Evolutionary conservation across 2,797 vertebrate species (phyloP).

Genomic region (Meda fulgida): DNA sequence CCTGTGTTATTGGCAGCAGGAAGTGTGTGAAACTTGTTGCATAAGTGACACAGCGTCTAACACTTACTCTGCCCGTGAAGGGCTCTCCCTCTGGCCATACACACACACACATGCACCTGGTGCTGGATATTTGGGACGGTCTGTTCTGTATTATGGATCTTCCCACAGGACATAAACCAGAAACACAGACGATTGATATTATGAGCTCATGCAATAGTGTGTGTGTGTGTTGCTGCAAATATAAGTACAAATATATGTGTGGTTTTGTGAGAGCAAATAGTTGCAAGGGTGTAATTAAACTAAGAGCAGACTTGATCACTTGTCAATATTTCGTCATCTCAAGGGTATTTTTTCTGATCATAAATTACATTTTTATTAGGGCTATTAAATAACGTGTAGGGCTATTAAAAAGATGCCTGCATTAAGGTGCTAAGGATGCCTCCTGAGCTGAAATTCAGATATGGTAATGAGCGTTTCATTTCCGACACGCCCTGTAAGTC

Average conservation of each 20-base stretch:
- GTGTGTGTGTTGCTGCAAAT: background rate
- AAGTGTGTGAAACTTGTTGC: conserved; percentile 49
- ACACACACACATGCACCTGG: conserved; percentile 25
- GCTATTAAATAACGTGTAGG: background rate
- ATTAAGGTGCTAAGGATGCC: background rate
- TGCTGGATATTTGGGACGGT: conserved; percentile 22
- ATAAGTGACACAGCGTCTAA: conserved; percentile 54
- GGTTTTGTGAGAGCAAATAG: conserved; percentile 15
- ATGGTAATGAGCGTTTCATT: background rate
- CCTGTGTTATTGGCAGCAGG: conserved; percentile 49
- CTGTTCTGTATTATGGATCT: conserved; percentile 32
- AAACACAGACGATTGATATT: conserved; percentile 42
- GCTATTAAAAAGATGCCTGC: too few relatives aligned
- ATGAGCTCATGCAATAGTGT: conserved; percentile 12
- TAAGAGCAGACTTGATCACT: background rate
- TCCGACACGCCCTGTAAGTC: background rate
- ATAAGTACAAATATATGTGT: background rate
- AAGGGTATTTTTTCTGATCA: background rate
- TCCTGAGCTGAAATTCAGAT: background rate
- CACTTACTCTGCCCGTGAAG: conserved; percentile 46
- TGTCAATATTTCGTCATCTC: background rate
- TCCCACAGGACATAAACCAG: conserved; percentile 40
- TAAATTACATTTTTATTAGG: background rate
- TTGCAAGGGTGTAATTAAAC: conserved; percentile 1
- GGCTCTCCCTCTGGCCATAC: conserved; percentile 43